Evolutionary conservation across 2,113 vertebrate genomes (phyloP).

Genomic region (Gymnorhina tibicen): DNA sequence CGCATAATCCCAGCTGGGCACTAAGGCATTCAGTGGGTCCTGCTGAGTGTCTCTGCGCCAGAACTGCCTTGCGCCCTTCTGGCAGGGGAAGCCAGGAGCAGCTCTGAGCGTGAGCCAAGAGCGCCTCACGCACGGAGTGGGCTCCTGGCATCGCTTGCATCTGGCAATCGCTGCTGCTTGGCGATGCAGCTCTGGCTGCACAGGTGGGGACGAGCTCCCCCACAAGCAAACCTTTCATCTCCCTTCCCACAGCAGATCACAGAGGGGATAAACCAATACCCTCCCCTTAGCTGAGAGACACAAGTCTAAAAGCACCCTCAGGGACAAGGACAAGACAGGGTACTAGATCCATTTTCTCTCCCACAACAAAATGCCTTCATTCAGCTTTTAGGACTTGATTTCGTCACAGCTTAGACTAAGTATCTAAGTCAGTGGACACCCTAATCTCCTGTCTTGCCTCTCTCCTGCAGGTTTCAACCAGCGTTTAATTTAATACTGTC

Average conservation of each 20-base stretch:
- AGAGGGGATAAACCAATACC: neutral
- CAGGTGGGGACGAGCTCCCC: neutral
- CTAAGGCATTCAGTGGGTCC: neutral
- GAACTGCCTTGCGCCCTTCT: neutral
- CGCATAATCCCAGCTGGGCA: neutral
- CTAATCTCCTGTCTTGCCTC: neutral
- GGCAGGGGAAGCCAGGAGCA: neutral
- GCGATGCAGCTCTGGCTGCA: neutral
- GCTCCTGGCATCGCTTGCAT: neutral
- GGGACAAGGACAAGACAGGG: neutral
- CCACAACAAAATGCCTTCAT: neutral
- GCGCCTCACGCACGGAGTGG: neutral
- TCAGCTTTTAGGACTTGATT: neutral
- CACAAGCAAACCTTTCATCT: neutral
- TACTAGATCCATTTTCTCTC: neutral
- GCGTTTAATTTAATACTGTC: neutral
- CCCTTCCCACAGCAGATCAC: neutral
- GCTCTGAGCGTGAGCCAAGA: neutral
- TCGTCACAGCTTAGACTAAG: neutral
- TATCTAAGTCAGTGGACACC: neutral
- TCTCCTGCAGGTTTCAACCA: neutral
- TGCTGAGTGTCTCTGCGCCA: neutral
- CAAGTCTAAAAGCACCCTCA: neutral
- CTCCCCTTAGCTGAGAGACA: neutral
- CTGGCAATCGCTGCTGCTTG: neutral